Conservation (phyloP, 2,888 invertebrate species). For the Lasius fuliginosus region DNA sequence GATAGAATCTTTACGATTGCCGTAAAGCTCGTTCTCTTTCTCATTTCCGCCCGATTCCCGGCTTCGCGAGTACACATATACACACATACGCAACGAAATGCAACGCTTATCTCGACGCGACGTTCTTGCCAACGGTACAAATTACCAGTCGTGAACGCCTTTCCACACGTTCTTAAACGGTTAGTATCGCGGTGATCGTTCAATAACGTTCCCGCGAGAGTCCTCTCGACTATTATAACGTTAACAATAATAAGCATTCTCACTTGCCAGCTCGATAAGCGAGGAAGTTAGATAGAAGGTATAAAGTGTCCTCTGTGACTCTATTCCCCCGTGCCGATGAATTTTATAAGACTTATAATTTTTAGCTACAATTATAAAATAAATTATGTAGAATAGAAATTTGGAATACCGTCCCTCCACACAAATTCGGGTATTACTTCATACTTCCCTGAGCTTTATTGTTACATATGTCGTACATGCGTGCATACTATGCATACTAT, state of each 20-base stretch:
- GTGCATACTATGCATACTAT: too few relatives aligned
- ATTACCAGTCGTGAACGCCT: conserved; percentile 41
- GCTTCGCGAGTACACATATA: conserved; percentile 13
- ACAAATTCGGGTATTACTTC: background rate
- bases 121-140: conserved; percentile 47
- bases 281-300: background rate
- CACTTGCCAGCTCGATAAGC: conserved; percentile 1
- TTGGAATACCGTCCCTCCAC: background rate
- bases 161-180: conserved; percentile 33
- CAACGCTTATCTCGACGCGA: conserved; percentile 32
- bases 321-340: background rate
- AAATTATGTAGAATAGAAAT: background rate
- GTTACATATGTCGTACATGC: background rate
- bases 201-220: background rate
- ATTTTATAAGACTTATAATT: background rate
- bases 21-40: conserved; percentile 64
- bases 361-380: background rate
- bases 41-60: conserved; percentile 56
- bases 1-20: conserved; percentile 73
- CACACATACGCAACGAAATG: background rate
- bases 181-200: conserved; percentile 6
- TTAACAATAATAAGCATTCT: conserved; percentile 27
- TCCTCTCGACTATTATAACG: background rate
- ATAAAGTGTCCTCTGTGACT: background rate
- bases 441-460: background rate